Conservation (phyloP, 2,113 vertebrate species). For the Nesogale talazaci region DNA sequence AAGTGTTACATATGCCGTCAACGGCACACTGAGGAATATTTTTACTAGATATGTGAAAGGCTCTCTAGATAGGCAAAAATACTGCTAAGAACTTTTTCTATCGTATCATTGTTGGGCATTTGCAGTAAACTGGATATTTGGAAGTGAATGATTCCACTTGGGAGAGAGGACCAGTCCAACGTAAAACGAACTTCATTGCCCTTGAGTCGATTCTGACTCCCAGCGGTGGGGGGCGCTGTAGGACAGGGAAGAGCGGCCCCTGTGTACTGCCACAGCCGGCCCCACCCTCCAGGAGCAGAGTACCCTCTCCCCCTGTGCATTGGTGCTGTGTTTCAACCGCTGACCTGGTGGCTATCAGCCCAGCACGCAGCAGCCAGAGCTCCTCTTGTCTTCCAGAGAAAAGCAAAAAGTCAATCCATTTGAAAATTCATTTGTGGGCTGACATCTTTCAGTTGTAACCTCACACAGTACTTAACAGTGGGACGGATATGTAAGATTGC, state of each 20-base stretch:
- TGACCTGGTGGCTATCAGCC: too few species aligned
- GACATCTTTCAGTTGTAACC: not conserved
- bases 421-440: not conserved
- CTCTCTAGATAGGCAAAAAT: slow-evolving; percentile 24
- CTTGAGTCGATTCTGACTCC: too few species aligned
- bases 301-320: too few species aligned
- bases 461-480: not conserved
- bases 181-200: too few species aligned
- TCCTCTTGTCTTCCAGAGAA: not conserved
- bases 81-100: not conserved
- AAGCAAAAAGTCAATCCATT: slow-evolving; percentile 21
- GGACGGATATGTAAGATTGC: too few species aligned
- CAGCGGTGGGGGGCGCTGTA: too few species aligned
- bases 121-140: slow-evolving; percentile 38
- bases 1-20: not conserved
- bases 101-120: not conserved
- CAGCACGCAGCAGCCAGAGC: too few species aligned
- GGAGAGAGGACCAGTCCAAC: not conserved
- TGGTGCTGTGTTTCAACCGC: too few species aligned
- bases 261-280: too few species aligned
- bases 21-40: not conserved
- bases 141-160: not conserved
- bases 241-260: too few species aligned
- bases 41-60: not conserved
- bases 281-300: too few species aligned